phyloP scores from a whole-genome alignment of 53 echinoderm and acorn worm species.

The Antedon mediterranea region DNA sequence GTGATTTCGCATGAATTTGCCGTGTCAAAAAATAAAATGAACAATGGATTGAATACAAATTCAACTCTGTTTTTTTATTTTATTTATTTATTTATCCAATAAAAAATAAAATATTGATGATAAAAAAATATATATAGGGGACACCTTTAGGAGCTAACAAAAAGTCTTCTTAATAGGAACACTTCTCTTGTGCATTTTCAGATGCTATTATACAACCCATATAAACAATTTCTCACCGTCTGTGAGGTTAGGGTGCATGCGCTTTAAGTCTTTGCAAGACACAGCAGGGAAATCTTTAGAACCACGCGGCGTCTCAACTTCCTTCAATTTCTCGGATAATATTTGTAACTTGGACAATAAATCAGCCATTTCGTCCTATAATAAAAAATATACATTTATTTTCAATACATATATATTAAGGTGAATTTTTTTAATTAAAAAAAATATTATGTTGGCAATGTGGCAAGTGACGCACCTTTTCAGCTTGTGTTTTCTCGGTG shows the following conservation, averaged over 20 bases:
- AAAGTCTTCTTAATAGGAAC: no score
- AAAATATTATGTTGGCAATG: no score
- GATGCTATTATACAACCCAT: no score
- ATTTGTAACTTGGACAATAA: not conserved
- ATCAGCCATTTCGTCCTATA: not conserved
- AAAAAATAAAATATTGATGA: no score
- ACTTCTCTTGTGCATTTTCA: no score
- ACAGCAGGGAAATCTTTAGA: conserved; percentile 3
- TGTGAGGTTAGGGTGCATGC: not conserved
- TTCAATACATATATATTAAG: no score
- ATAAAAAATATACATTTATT: not conserved
- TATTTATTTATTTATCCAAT: not conserved
- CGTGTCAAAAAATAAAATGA: not conserved
- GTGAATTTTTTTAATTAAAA: no score
- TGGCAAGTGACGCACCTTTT: not conserved
- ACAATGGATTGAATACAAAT: not conserved
- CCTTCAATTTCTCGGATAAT: not conserved
- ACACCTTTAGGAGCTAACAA: no score
- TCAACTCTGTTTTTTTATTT: not conserved
- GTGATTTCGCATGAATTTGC: no score
- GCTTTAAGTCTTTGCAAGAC: conserved; percentile 4
- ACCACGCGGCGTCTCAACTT: not conserved
- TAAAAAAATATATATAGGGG: no score
- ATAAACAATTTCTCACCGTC: conserved; percentile 7
- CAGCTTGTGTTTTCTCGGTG: not conserved